phyloP scores from a whole-genome alignment of 2,888 invertebrate genomes.

The Drosophila buzzatii region DNA sequence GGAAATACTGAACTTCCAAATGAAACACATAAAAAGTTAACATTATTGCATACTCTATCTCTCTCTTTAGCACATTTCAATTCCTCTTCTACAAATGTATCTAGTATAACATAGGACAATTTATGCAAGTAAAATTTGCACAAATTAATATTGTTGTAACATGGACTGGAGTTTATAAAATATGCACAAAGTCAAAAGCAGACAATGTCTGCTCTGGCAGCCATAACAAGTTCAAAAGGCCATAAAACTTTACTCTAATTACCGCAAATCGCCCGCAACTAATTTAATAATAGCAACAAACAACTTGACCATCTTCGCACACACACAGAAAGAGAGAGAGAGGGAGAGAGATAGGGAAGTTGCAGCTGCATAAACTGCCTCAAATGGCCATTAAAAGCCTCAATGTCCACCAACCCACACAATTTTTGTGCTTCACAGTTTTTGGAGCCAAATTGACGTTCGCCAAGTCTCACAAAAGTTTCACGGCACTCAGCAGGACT shows the following conservation, averaged over 20 bases:
- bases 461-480: constrained; percentile 61
- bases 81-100: too few species aligned
- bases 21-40: too few species aligned
- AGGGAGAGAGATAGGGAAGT: constrained; percentile 1
- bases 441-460: constrained; percentile 64
- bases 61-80: too few species aligned
- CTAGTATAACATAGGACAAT: not conserved
- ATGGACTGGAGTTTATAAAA: constrained; percentile 15
- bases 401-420: not conserved
- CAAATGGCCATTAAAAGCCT: constrained; percentile 73
- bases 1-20: too few species aligned
- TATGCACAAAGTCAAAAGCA: constrained; percentile 32
- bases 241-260: constrained; percentile 73
- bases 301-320: constrained; percentile 38
- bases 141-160: constrained; percentile 33
- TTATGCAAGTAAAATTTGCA: constrained; percentile 4
- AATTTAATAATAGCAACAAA: constrained; percentile 75
- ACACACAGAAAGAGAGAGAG: not conserved
- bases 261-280: constrained; percentile 79
- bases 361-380: constrained; percentile 71
- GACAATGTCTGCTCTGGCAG: constrained; percentile 10
- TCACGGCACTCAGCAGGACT: constrained; percentile 60
- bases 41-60: too few species aligned
- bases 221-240: constrained; percentile 49
- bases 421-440: constrained; percentile 20